Percentiles rank a stretch among this genome's conserved stretches.
Conservation (phyloP, 2,113 vertebrate species). For the Syngnathus floridae region DNA sequence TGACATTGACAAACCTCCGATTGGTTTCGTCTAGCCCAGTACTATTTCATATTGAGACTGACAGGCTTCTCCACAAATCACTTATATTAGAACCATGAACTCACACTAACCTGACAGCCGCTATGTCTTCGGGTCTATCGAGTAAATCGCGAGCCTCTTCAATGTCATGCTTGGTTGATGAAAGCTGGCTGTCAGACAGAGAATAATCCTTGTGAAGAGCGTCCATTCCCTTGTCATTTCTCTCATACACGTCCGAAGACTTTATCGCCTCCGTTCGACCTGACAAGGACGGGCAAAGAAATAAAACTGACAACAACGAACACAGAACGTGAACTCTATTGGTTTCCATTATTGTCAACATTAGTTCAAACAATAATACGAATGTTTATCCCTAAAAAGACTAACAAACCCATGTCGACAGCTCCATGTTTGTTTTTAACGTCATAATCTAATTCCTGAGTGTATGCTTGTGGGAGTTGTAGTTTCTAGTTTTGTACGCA, state of each 20-base stretch:
- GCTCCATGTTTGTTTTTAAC: slow-evolving; percentile 27
- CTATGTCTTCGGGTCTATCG: slow-evolving; percentile 12
- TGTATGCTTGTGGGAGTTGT: slow-evolving; percentile 49
- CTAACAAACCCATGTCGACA: slow-evolving; percentile 39
- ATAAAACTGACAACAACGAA: slow-evolving; percentile 31
- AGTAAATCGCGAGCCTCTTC: slow-evolving; percentile 6
- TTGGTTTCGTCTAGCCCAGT: no score
- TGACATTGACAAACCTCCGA: neutral
- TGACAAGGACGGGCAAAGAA: slow-evolving; percentile 18
- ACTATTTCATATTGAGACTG: no score
- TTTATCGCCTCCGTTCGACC: slow-evolving; percentile 14
- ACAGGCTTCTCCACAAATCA: neutral
- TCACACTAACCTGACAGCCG: slow-evolving; percentile 36
- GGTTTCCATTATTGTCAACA: slow-evolving; percentile 43
- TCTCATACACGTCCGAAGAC: slow-evolving; percentile 11
- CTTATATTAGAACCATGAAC: neutral
- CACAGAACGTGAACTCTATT: slow-evolving; percentile 2
- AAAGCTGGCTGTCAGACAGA: slow-evolving; percentile 7
- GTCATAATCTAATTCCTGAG: slow-evolving; percentile 44
- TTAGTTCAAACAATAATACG: slow-evolving; percentile 16
- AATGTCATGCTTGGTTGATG: neutral
- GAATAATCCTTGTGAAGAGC: neutral
- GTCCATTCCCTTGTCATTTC: slow-evolving; percentile 14
- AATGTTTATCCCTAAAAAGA: slow-evolving; percentile 14
- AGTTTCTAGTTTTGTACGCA: slow-evolving; percentile 34